Percentiles rank a stretch among this genome's conserved stretches.
These are phyloP conservation scores for Spodoptera exigua DNA, from an alignment of 2,888 invertebrate genomes.

Conservation along the genomic window DNA sequence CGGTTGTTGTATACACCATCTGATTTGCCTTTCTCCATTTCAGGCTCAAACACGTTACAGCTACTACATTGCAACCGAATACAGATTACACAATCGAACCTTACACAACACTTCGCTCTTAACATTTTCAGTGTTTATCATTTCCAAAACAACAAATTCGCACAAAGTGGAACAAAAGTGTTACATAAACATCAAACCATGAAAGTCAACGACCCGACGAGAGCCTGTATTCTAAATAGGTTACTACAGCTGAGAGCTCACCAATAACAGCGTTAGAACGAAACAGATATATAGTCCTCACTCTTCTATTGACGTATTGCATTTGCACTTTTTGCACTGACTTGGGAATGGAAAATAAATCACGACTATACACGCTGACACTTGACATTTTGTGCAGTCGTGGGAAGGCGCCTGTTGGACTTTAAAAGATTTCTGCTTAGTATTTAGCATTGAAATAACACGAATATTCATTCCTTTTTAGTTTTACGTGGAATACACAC, in stretches of 20 bases:
- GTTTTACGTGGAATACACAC: no score
- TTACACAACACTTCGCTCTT: no score
- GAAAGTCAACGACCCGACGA: conserved; percentile 53
- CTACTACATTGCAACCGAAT: no score
- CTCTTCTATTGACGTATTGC: conserved; percentile 6
- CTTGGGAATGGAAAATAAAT: background rate
- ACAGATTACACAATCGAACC: no score
- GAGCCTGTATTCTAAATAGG: conserved; percentile 54
- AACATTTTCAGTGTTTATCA: background rate
- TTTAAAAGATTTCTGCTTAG: no score
- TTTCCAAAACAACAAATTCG: conserved; percentile 4
- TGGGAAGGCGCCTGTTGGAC: background rate
- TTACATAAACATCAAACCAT: conserved; percentile 35
- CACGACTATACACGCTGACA: conserved; percentile 9
- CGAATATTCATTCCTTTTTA: no score
- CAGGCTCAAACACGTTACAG: no score
- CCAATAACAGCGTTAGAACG: conserved; percentile 37
- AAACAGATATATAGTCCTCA: conserved; percentile 20
- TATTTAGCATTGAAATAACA: no score
- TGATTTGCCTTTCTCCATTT: no score
- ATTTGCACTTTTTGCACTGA: background rate
- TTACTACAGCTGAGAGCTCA: conserved; percentile 45
- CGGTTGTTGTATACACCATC: no score
- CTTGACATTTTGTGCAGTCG: conserved; percentile 12
- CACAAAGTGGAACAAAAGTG: conserved; percentile 20